A percentile compares a stretch with the other conserved stretches of the same genome.
These are phyloP conservation scores for Smutsia temminckii DNA, from an alignment of 2,797 vertebrate genomes.

Conservation along the genomic window DNA sequence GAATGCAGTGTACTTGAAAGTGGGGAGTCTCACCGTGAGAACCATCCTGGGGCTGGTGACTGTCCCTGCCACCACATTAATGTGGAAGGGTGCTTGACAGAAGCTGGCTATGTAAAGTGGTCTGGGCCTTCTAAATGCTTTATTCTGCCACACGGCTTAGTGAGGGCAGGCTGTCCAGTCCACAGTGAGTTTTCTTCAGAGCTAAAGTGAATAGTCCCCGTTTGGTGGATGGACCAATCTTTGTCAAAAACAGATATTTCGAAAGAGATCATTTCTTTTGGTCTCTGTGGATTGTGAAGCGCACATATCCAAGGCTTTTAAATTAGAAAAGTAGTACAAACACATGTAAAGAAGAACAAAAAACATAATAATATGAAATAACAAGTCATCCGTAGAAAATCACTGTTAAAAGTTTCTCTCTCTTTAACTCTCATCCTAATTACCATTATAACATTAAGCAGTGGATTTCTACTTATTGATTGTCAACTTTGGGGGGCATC, in stretches of 20 bases:
- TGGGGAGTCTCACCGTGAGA: background rate
- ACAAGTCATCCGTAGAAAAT: background rate
- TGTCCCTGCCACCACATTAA: background rate
- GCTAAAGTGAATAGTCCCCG: background rate
- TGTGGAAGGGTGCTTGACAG: background rate
- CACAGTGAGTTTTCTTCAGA: background rate
- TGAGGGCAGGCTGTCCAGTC: background rate
- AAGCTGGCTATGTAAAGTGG: background rate
- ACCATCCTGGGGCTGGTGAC: background rate
- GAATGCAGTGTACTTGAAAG: background rate
- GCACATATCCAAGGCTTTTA: background rate
- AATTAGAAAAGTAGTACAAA: constrained; percentile 6
- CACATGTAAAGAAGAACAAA: background rate
- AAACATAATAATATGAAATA: background rate
- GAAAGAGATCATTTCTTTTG: constrained; percentile 7
- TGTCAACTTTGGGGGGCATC: background rate
- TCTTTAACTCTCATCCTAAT: background rate
- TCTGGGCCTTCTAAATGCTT: background rate
- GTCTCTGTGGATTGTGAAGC: background rate
- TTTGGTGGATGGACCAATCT: background rate
- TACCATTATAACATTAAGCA: background rate
- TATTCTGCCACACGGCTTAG: background rate
- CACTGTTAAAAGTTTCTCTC: background rate
- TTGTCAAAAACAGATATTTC: constrained; percentile 40
- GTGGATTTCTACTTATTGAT: background rate